A percentile compares a stretch with the other conserved stretches of the same genome.
Evolutionary conservation across 2,888 invertebrate genomes (phyloP).

Genomic region (Leptogaster cylindrica): DNA sequence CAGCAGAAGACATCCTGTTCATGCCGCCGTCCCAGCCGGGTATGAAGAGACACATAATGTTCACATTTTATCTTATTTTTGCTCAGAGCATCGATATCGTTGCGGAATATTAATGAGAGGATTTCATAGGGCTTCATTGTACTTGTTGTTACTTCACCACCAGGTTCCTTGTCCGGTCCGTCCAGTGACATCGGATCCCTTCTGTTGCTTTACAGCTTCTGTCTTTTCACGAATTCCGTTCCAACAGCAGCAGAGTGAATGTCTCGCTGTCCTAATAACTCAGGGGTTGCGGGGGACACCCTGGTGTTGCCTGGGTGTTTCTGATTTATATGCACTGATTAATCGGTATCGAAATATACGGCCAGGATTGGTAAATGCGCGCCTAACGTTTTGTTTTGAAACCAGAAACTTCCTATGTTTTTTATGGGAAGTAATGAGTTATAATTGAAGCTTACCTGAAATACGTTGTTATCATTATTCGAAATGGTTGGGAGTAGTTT

Average conservation of each 20-base stretch:
- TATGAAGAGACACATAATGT: slow-evolving; percentile 28
- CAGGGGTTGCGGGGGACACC: slow-evolving; percentile 3
- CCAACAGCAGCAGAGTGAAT: background rate
- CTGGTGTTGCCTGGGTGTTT: background rate
- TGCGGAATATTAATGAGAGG: slow-evolving; percentile 39
- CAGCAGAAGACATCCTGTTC: background rate
- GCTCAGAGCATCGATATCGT: slow-evolving; percentile 33
- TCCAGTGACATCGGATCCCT: background rate
- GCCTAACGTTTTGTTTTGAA: background rate
- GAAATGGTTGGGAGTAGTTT: too few relatives aligned
- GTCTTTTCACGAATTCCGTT: background rate
- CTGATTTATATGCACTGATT: slow-evolving; percentile 40
- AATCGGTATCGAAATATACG: slow-evolving; percentile 27
- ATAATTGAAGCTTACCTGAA: too few relatives aligned
- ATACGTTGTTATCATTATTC: too few relatives aligned
- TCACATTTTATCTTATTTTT: slow-evolving; percentile 27
- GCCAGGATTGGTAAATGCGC: slow-evolving; percentile 14
- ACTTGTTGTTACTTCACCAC: slow-evolving; percentile 19
- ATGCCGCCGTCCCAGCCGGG: background rate
- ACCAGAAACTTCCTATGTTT: too few relatives aligned
- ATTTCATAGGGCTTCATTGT: slow-evolving; percentile 22
- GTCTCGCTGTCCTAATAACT: slow-evolving; percentile 18
- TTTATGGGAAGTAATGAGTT: too few relatives aligned
- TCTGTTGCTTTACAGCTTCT: background rate
- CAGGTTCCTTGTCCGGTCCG: slow-evolving; percentile 5